phyloP scores from a whole-genome alignment of 2,797 vertebrate species.

The Enteromius viviparus region DNA sequence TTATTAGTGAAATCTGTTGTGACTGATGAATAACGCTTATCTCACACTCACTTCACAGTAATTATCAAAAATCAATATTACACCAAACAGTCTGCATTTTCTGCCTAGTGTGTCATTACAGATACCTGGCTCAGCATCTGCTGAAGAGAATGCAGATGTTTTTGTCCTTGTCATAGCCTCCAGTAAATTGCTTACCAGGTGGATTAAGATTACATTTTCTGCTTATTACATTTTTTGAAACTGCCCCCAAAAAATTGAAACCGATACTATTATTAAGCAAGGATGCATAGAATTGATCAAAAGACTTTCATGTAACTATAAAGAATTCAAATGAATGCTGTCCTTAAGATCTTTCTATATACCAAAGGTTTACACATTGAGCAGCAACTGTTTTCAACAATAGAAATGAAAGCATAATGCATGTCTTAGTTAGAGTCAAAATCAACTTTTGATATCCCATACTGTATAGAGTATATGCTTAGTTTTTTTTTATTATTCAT shows the following conservation, averaged over 20 bases:
- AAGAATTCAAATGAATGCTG: background rate
- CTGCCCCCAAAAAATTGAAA: no score
- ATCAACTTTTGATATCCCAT: background rate
- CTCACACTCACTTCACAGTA: slow-evolving; percentile 19
- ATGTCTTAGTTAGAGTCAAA: background rate
- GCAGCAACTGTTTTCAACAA: background rate
- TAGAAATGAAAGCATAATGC: background rate
- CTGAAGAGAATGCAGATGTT: background rate
- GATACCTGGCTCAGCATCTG: slow-evolving; percentile 25
- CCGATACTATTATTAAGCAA: background rate
- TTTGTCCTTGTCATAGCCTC: background rate
- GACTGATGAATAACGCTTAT: slow-evolving; percentile 20
- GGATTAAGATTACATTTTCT: background rate
- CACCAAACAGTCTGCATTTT: slow-evolving; percentile 10
- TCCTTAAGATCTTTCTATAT: background rate
- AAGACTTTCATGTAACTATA: background rate
- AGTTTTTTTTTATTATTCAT: background rate
- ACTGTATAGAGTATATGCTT: background rate
- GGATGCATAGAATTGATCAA: background rate
- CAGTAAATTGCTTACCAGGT: background rate
- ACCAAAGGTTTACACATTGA: background rate
- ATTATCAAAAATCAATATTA: slow-evolving; percentile 30
- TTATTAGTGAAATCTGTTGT: background rate
- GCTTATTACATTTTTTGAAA: background rate
- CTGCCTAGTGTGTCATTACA: background rate